Base-by-base conservation (phyloP, 1,140 invertebrate genomes). In the Mesaphorura yosii region DNA sequence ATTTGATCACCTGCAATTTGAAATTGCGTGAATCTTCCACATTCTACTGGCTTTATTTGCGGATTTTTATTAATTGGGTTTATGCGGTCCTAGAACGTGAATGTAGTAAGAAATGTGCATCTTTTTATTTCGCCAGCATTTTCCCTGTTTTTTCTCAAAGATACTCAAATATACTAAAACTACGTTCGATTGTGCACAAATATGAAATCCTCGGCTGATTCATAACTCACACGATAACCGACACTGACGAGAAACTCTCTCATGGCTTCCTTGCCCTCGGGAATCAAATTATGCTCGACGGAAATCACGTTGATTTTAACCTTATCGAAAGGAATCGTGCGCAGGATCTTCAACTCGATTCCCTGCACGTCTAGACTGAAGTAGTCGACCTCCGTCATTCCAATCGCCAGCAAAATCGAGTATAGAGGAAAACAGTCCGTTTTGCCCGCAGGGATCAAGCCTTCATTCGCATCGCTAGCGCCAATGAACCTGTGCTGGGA, bases 291-390 rank as follows among this genome's bases (percentile, higher is more conserved):
- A 14, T 15, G 28, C 19, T 25, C 7, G 5, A 20, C 44, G 15
- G n/a, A 25, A 27, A n/a, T 27, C 6, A 60, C 52, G 22, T 48
- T 47, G 1, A 63, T 63, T 46, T 55, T 31, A 15, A 63, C 25
- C 20, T 31, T 28, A 28, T 56, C 29, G 27, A 47, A 64, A 5
- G 62, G 61, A 15, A 63, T 29, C 4, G 59, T 48, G 14, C 48
- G 51, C 19, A 63, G 48, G 15, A 63, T 51, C 3, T 48, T 27
- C 17, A 55, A 27, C 27, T 63, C 62, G 3, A 44, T 19, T 15
- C 57, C 60, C 39, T 63, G 57, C 5, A 63, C 44, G 42, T 63
- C 60, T 27, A 63, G 45, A 22, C 40, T 42, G 34, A 63, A 54
- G 28, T 46, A 55, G 26, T 60, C 57, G 3, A 59, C 23, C n/a